These are phyloP conservation scores for Basileuterus tristriatus DNA, from an alignment of 2,797 vertebrate species.

Conservation along the genomic window DNA sequence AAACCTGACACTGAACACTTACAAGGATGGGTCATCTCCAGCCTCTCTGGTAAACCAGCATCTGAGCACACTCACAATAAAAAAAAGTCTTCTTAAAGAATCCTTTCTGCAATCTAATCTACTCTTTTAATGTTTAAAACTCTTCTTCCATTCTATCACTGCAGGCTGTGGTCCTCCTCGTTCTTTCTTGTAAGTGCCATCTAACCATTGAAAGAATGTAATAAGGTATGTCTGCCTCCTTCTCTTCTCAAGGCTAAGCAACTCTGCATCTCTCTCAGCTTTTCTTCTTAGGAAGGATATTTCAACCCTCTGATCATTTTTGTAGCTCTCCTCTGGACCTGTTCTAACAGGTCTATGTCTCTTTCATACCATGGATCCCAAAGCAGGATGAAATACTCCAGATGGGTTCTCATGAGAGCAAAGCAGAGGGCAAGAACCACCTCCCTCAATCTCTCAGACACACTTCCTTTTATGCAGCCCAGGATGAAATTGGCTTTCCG, in stretches of 20 bases:
- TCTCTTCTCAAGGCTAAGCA: neutral
- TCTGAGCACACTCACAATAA: neutral
- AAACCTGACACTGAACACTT: neutral
- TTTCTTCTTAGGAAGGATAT: neutral
- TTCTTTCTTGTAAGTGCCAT: neutral
- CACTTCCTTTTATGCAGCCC: neutral
- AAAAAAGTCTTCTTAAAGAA: neutral
- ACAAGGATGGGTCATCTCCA: neutral
- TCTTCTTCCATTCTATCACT: neutral
- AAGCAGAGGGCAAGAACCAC: rapidly evolving
- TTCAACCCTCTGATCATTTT: neutral
- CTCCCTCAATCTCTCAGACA: neutral
- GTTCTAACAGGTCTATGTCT: neutral
- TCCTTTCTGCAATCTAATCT: neutral
- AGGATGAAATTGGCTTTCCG: neutral
- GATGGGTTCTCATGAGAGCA: neutral
- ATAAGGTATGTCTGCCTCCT: neutral
- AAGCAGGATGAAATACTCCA: neutral
- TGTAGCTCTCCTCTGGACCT: neutral
- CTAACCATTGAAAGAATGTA: neutral
- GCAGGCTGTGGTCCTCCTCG: neutral
- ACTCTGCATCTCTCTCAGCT: rapidly evolving
- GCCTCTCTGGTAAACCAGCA: neutral
- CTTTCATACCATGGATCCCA: neutral
- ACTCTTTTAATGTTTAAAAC: neutral